A percentile compares a stretch with the other conserved stretches of the same genome.
Conservation (phyloP, 2,797 vertebrate species). For the Melanotaenia boesemani region DNA sequence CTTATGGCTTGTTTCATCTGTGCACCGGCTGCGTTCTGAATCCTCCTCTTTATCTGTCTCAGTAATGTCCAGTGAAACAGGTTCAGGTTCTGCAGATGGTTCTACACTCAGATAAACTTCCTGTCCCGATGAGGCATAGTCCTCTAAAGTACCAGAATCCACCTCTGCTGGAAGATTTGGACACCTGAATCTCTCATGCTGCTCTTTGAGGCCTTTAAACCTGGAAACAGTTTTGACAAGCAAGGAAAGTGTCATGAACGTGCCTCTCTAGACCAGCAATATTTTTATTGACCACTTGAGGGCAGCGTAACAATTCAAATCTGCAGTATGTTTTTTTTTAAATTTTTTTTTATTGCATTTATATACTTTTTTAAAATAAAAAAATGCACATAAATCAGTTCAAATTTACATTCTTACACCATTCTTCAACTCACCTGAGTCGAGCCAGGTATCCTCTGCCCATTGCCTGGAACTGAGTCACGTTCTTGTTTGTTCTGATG, state of each 20-base stretch:
- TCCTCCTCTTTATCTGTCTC: constrained; percentile 61
- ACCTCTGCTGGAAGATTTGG: constrained; percentile 45
- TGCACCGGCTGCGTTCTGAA: constrained; percentile 42
- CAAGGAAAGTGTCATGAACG: neutral
- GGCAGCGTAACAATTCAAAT: neutral
- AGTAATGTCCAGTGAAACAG: neutral
- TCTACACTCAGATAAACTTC: constrained; percentile 14
- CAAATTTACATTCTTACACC: neutral
- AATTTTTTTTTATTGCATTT: neutral
- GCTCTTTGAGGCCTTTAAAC: constrained; percentile 84
- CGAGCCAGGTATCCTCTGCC: constrained; percentile 87
- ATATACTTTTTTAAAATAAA: too few species aligned
- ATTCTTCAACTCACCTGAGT: constrained; percentile 82
- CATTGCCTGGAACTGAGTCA: constrained; percentile 84
- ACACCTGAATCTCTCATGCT: constrained; percentile 71
- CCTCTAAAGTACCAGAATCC: constrained; percentile 41
- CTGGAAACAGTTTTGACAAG: constrained; percentile 69
- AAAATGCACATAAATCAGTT: neutral
- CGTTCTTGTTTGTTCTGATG: constrained; percentile 55
- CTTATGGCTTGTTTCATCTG: constrained; percentile 81
- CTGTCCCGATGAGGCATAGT: constrained; percentile 21
- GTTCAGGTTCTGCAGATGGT: constrained; percentile 27
- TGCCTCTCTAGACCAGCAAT: neutral
- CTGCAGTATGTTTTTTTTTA: neutral
- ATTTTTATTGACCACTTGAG: neutral